Base-by-base conservation (phyloP, 1,140 invertebrate genomes). In the Pentalonia nigronervosa region DNA sequence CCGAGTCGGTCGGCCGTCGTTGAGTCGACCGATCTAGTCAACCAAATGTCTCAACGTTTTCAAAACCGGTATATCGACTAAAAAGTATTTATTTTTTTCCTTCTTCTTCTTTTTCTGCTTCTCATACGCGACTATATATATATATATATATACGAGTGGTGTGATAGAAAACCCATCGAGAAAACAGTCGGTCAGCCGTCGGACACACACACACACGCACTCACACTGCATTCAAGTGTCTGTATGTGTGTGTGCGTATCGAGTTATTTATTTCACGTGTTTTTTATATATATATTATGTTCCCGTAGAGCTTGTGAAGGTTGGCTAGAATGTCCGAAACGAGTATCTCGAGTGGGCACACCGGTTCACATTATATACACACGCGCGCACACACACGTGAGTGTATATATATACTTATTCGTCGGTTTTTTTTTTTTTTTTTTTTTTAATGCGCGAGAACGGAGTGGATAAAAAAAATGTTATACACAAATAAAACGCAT, bases 261-360 rank as follows among this genome's bases (percentile, higher is more conserved):
- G 48, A 86, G 91, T 93, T 93, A 93, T 93, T 93, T 93, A 93
- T 93, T 93, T 93, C 91, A 93, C 67, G 91, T 93, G 91, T 93
- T 84, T 93, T 56, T 9, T 17, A 36, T 89, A 50, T 50, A n/a
- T 88, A 50, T 67, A 41, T 67, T 41, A 45, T 90, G 60, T 67
- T 90, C 88, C 56, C 53, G 76, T 92, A 84, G 34, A 86, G 81
- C 91, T 93, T 45, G 50, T 86, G 91, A 93, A 93, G 91, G 91
- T 93, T 93, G 91, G 81, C 81, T 93, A 93, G 91, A 93, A 93
- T 83, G 91, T 93, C 91, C 91, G 91, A 93, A 93, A 93, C 91
- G 91, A 93, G 91, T 93, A 93, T 93, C 76, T 93, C 81, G 91
- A 93, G 91, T 93, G 91, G 91, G 91, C 81, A 93, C 91, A 93